A percentile compares a stretch with the other conserved stretches of the same genome.
Conservation (phyloP, 1,140 invertebrate genomes). For the Procambarus virginalis region DNA sequence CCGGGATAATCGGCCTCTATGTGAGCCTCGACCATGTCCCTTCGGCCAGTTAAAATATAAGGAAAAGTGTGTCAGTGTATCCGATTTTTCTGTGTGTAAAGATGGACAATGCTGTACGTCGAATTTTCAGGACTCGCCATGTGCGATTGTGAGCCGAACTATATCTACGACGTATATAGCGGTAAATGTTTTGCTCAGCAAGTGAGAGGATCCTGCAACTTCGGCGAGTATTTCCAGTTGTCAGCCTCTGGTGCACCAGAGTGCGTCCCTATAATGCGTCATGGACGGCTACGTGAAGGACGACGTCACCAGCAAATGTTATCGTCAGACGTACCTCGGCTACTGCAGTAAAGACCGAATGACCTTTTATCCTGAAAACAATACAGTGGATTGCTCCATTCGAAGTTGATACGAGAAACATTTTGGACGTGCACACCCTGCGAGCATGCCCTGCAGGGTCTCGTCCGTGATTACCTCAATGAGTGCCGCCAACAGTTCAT, state of each 20-base stretch:
- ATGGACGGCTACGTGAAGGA: constrained; percentile 45
- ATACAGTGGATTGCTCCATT: constrained; percentile 38
- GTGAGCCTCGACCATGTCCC: constrained; percentile 46
- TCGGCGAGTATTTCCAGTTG: constrained; percentile 47
- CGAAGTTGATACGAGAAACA: constrained; percentile 24
- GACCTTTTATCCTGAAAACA: constrained; percentile 9
- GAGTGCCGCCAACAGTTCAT: constrained; percentile 43
- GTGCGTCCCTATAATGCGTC: constrained; percentile 44
- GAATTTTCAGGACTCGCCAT: constrained; percentile 25
- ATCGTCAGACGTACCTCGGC: constrained; percentile 52
- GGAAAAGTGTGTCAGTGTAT: constrained; percentile 28
- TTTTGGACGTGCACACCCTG: constrained; percentile 43
- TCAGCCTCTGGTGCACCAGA: constrained; percentile 21
- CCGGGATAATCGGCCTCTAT: constrained; percentile 10
- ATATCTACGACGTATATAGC: constrained; percentile 46
- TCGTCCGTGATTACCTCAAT: constrained; percentile 6
- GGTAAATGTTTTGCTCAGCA: constrained; percentile 53
- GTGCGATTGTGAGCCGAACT: constrained; percentile 58
- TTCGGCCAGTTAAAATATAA: constrained; percentile 26
- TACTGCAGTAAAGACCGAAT: constrained; percentile 29
- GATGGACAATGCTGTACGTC: constrained; percentile 61
- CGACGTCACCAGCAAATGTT: constrained; percentile 19
- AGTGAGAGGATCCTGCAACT: constrained; percentile 40
- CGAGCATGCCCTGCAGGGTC: constrained; percentile 47
- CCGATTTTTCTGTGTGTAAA: constrained; percentile 45